Evolutionary conservation across 2,113 vertebrate genomes (phyloP), one percentile per base, ranked within the genome.

Genomic region (Eulemur macaco): DNA sequence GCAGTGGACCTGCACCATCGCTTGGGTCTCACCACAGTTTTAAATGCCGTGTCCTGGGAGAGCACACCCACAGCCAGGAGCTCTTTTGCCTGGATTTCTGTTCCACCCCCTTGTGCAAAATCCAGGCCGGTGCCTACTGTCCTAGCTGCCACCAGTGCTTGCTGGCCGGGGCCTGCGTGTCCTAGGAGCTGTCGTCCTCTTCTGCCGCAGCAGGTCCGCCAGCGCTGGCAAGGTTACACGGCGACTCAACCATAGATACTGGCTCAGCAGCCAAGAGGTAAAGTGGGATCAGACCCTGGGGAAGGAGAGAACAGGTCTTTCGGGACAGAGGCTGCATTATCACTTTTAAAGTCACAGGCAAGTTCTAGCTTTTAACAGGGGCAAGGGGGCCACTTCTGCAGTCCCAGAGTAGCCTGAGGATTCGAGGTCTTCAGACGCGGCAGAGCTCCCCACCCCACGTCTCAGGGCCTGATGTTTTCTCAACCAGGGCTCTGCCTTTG

Each of bases 31-130:
- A 50, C 58, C 58, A 86, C 11, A 54, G 60, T 74, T 94, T 56
- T 20, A 89, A 82, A 74, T 29, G 45, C 13, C 92, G 20, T 47
- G 68, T 90, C 76, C 31, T 25, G 29, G 12, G 42, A 74, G 25
- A 92, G 21, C 60, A 29, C 63, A 83, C 27, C 63, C 56, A 66
- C 69, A 68, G 63, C 42, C 39, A 45, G 37, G 56, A 84, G 63
- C 27, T 52, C 94, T 94, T 87, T 45, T 29, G 84, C 85, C 12
- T 52, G 91, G 84, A 90, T 58, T 76, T 95, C 71, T 88, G 6
- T 87, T 84, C n/a, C 1, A 47, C 13, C 8, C 3, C 9, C 27
- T 83, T 69, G 42, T 78, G 45, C 47, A 87, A 85, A 64, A 81
- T 69, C 50, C 64, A 71, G 21, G 81, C 45, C 60, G 13, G 4